Conservation (phyloP, 2,113 vertebrate genomes). For the Ceyx margarethae region DNA sequence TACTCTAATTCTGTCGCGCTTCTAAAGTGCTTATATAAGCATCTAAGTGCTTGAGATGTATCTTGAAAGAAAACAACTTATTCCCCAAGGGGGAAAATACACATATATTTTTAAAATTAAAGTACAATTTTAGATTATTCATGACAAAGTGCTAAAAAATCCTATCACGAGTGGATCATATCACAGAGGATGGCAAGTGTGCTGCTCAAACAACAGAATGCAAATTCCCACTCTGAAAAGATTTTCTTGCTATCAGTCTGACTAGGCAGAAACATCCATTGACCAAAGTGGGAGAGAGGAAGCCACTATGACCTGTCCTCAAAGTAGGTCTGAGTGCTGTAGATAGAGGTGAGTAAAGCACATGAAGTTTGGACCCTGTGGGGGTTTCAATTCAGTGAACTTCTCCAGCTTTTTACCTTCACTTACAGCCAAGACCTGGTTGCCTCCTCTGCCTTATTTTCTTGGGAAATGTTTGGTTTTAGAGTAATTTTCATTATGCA, state of each 20-base stretch:
- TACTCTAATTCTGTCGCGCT: too few relatives aligned
- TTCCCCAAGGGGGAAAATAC: background rate
- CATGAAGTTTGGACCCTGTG: background rate
- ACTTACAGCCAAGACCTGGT: background rate
- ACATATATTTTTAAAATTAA: slow-evolving; percentile 34
- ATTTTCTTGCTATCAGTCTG: background rate
- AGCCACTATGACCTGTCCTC: background rate
- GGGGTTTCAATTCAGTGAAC: background rate
- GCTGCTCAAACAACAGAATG: background rate
- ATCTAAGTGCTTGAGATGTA: too few relatives aligned
- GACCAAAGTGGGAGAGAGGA: background rate
- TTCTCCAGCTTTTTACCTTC: background rate
- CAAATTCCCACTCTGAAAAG: background rate
- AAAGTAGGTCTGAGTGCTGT: background rate
- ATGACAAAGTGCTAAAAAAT: slow-evolving; percentile 26
- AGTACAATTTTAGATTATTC: slow-evolving; percentile 7
- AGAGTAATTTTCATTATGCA: background rate
- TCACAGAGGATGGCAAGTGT: background rate
- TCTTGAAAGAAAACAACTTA: too few relatives aligned
- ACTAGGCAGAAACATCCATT: background rate
- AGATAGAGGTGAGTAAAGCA: background rate
- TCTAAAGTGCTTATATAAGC: too few relatives aligned
- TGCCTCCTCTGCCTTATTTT: background rate
- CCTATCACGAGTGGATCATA: background rate
- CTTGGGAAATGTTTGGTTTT: background rate